Evolutionary conservation across 2,888 invertebrate genomes (phyloP).

Genomic region (Biston betularia): DNA sequence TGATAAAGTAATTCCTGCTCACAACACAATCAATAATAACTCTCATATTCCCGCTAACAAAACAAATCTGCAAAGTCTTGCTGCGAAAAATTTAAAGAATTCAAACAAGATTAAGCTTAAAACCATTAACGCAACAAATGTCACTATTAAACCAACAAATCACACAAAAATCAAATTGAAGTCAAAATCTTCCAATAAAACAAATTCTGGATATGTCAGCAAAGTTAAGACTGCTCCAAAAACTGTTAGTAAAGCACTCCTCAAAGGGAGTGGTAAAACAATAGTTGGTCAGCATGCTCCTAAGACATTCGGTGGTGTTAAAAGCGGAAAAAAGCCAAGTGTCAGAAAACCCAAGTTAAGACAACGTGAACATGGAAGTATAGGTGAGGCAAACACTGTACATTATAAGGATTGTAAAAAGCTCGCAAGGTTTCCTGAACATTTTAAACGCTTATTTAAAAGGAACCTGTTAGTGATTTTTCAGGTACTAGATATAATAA

Average conservation of each 20-base stretch:
- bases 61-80: neutral
- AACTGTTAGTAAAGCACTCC: neutral
- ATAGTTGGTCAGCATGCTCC: neutral
- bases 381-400: neutral
- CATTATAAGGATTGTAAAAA: too few species aligned
- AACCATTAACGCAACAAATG: neutral
- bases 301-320: neutral
- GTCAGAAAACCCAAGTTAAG: neutral
- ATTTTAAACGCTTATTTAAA: too few species aligned
- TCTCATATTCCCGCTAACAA: neutral
- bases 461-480: too few species aligned
- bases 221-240: slow-evolving; percentile 1
- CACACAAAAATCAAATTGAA: neutral
- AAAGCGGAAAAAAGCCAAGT: neutral
- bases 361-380: neutral
- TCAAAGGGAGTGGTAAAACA: neutral
- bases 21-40: neutral
- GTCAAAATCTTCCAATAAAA: neutral
- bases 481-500: too few species aligned
- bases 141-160: neutral
- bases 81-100: neutral
- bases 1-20: neutral
- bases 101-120: slow-evolving; percentile 1
- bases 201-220: neutral
- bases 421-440: too few species aligned